These are phyloP conservation scores for Phataginus tetradactyla DNA, from an alignment of 2,797 vertebrate species.

Conservation along the genomic window DNA sequence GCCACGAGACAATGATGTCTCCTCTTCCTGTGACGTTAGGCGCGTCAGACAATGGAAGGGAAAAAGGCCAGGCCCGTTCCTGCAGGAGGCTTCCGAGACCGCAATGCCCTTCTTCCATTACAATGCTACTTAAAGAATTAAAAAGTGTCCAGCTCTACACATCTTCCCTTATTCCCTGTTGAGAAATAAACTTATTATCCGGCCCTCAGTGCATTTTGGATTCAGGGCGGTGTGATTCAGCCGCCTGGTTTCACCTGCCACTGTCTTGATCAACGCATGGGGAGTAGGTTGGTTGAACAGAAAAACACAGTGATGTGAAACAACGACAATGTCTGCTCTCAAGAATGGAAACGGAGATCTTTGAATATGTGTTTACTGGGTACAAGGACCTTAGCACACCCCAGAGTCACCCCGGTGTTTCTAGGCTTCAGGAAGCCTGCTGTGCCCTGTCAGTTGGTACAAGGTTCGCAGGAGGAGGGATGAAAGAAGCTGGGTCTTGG, in stretches of 20 bases:
- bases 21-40: too few relatives aligned
- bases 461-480: neutral
- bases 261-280: neutral
- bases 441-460: neutral
- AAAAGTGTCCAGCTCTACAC: neutral
- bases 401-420: too few relatives aligned
- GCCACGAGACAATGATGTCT: too few relatives aligned
- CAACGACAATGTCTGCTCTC: fast-evolving
- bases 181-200: fast-evolving
- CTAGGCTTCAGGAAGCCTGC: fast-evolving
- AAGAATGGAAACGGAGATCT: neutral
- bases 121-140: neutral
- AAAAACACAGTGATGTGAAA: neutral
- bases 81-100: fast-evolving
- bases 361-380: neutral
- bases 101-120: neutral
- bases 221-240: neutral
- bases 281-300: neutral
- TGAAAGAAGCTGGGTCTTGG: neutral
- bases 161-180: too few relatives aligned
- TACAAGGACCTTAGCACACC: neutral
- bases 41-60: fast-evolving
- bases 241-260: neutral
- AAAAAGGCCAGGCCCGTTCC: fast-evolving
- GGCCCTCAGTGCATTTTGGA: neutral